Percentiles rank a stretch among this genome's conserved stretches.
Conservation (phyloP, 1,140 invertebrate species). For the Atta colombica region DNA sequence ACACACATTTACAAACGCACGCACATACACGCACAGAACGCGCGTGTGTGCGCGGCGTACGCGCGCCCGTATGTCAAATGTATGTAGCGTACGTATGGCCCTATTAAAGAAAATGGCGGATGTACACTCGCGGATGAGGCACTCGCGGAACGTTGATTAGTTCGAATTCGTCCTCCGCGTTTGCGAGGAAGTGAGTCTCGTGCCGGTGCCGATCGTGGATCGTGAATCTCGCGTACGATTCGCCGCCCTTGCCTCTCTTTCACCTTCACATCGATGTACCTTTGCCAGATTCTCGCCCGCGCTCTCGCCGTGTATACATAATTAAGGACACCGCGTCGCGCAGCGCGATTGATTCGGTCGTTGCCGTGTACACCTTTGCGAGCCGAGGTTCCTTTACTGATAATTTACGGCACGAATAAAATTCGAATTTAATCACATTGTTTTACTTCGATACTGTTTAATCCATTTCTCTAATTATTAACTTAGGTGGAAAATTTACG, state of each 20-base stretch:
- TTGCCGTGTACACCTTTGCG: no score
- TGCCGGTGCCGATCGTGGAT: background rate
- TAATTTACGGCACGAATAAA: background rate
- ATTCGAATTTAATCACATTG: background rate
- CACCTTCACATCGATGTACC: background rate
- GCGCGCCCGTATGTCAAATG: conserved; percentile 55
- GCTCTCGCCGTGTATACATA: background rate
- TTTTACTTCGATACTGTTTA: background rate
- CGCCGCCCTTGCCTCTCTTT: background rate
- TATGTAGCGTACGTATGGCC: conserved; percentile 69
- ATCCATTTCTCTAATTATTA: background rate
- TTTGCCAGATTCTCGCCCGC: background rate
- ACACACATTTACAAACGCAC: no score
- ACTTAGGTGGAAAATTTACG: background rate
- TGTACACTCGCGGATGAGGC: conserved; percentile 77
- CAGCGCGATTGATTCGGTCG: no score
- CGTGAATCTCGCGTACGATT: background rate
- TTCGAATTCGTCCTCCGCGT: conserved; percentile 58
- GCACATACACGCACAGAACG: background rate
- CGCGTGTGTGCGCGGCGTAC: background rate
- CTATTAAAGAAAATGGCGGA: conserved; percentile 84
- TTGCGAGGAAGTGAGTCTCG: background rate
- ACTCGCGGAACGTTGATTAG: conserved; percentile 76
- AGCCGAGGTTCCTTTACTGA: background rate
- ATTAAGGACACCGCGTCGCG: background rate